Evolutionary conservation across 2,797 vertebrate genomes (phyloP), one percentile per base, ranked within the genome.

Genomic region (Eidolon dupreanum): DNA sequence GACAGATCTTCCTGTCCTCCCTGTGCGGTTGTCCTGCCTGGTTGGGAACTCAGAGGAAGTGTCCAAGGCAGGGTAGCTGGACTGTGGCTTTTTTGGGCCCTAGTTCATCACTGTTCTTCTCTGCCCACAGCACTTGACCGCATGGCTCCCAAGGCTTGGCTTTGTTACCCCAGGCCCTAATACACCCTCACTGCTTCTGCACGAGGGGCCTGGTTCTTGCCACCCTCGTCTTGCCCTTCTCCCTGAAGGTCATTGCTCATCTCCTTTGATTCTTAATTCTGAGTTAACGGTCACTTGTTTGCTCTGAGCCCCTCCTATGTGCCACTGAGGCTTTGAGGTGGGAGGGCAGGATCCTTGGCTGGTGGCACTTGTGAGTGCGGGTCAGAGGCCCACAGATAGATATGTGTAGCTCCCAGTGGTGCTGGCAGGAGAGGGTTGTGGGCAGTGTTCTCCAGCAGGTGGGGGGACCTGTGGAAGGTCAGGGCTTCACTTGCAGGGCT

Each of bases 221-320:
- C 26, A 4, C 26, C 13, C 28, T n/a, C 3, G 0, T 43, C 55
- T 33, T 0, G 1, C 33, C 8, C 51, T 24, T 46, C 16, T 5
- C 20, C n/a, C 43, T 7, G 16, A 53, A 38, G 63, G 12, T 57
- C 38, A 9, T 4, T 9, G 24, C 20, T n/a, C 7, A 0, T 4
- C 49, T 83, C 46, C 41, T 83, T 46, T 41, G 28, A 9, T 22
- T 59, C 16, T 74, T 49, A 36, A 22, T 53, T 88, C 38, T n/a
- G 22, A 33, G 59, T 26, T 20, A n/a, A 43, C 6, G 11, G 65
- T 91, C 53, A 43, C 6, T 26, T n/a, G 12, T 24, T n/a, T 41
- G 8, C 51, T 53, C 5, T 31, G 41, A 79, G 59, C 15, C 0
- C 33, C 46, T 70, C 12, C 43, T 31, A 28, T 5, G 1, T 75